Percentiles rank a stretch among this genome's conserved stretches.
phyloP scores from a whole-genome alignment of 2,888 invertebrate genomes.

The Dichetophora obliterata region DNA sequence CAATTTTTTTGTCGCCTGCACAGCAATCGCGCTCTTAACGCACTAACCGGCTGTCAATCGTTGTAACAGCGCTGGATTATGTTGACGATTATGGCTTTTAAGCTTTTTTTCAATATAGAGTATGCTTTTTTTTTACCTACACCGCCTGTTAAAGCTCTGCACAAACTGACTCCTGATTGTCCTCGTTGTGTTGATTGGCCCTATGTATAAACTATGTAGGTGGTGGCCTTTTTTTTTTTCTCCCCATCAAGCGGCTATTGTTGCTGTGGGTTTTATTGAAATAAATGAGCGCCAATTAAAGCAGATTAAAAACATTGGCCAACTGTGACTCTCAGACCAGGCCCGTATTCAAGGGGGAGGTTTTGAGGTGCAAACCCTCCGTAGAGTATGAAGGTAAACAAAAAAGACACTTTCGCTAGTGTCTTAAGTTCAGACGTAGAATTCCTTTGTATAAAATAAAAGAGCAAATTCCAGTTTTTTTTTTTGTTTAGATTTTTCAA shows the following conservation, averaged over 20 bases:
- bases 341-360: no score
- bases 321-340: slow-evolving; percentile 19
- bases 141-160: not conserved
- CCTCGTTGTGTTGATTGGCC: not conserved
- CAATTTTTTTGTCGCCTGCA: not conserved
- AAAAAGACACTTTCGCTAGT: no score
- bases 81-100: slow-evolving; percentile 44
- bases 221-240: slow-evolving; percentile 15
- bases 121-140: not conserved
- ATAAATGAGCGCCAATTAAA: slow-evolving; percentile 50
- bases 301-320: slow-evolving; percentile 42
- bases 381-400: no score
- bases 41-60: slow-evolving; percentile 17
- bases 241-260: slow-evolving; percentile 5
- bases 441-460: no score
- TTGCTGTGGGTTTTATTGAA: slow-evolving; percentile 39
- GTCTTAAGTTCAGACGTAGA: no score
- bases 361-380: no score
- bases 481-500: no score
- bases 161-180: not conserved
- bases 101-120: not conserved
- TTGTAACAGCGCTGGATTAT: slow-evolving; percentile 29
- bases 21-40: slow-evolving; percentile 20
- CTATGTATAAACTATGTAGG: not conserved
- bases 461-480: no score